Evolutionary conservation across 2,888 invertebrate genomes (phyloP).

Genomic region (Rotaria magnacalcarata): DNA sequence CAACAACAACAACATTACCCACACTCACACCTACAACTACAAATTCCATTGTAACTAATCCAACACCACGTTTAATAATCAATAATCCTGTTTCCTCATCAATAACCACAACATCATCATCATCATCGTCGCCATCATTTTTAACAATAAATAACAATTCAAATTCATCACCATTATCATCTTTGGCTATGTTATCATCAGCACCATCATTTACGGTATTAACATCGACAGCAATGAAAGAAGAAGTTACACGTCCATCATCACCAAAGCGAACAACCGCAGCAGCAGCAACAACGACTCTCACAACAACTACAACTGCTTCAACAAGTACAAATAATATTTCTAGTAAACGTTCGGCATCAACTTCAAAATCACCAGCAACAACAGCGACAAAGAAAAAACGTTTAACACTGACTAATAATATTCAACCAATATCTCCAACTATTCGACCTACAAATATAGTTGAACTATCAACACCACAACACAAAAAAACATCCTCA

Average conservation of each 20-base stretch:
- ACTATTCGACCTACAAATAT: background rate
- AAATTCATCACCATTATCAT: background rate
- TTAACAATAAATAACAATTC: background rate
- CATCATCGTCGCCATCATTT: background rate
- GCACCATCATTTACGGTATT: slow-evolving; percentile 8
- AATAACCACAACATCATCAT: background rate
- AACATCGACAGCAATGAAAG: background rate
- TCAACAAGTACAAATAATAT: slow-evolving; percentile 18
- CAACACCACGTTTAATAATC: slow-evolving; percentile 3
- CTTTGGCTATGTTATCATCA: slow-evolving; percentile 15
- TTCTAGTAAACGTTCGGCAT: background rate
- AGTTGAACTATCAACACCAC: slow-evolving; percentile 80
- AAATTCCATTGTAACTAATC: background rate
- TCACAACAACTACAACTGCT: background rate
- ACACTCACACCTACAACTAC: background rate
- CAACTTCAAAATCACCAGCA: slow-evolving; percentile 6
- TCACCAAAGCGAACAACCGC: slow-evolving; percentile 3
- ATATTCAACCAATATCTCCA: background rate
- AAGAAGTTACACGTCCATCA: background rate
- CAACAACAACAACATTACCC: background rate
- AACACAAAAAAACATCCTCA: background rate
- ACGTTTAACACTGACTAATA: slow-evolving; percentile 33
- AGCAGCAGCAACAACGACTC: background rate
- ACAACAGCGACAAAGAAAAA: slow-evolving; percentile 19
- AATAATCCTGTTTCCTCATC: slow-evolving; percentile 3